Evolutionary conservation across 2,113 vertebrate genomes (phyloP), one percentile per base, ranked within the genome.

Genomic region (Alligator mississippiensis): DNA sequence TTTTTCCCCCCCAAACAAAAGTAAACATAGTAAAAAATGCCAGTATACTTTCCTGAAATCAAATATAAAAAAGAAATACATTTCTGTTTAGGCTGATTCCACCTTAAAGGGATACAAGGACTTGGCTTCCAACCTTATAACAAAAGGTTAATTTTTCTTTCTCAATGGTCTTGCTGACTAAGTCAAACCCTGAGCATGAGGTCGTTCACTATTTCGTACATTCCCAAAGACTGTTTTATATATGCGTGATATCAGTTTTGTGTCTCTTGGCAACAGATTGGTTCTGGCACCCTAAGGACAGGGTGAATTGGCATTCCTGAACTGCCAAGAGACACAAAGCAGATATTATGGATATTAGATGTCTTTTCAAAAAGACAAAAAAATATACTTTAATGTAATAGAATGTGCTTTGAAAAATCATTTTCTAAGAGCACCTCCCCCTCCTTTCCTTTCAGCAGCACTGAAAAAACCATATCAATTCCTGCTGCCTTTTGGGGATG

Each of bases 191-290:
- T 0, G 34, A 89, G 82, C 96, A 92, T 4, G 87, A 94, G 96
- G 95, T 95, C 90, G 62, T 62, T 92, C 1, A 3, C 87, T 81
- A 61, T 19, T 94, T 13, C 38, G 0, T 94, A 11, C 11, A 5
- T 74, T 97, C 95, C 95, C 94, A 93, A 58, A 94, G 95, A 28
- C 4, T 2, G 80, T 94, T 95, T 93, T 90, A 75, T 84, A 19
- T 87, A 5, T 92, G 90, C 61, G 1, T 57, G 92, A 19, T 93
- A 96, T 91, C 94, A 86, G 92, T 93, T 96, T 93, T 95, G 95
- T 96, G 93, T 96, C 96, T 97, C 96, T 97, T 97, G 96, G 96
- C 96, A 97, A 95, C 96, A 94, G 93, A 94, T 95, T 72, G 95
- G 93, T 80, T 94, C 90, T 96, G 96, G 95, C 94, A 94, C 95